Conservation (phyloP, 2,888 invertebrate species). For the Odontocolon sp. region DNA sequence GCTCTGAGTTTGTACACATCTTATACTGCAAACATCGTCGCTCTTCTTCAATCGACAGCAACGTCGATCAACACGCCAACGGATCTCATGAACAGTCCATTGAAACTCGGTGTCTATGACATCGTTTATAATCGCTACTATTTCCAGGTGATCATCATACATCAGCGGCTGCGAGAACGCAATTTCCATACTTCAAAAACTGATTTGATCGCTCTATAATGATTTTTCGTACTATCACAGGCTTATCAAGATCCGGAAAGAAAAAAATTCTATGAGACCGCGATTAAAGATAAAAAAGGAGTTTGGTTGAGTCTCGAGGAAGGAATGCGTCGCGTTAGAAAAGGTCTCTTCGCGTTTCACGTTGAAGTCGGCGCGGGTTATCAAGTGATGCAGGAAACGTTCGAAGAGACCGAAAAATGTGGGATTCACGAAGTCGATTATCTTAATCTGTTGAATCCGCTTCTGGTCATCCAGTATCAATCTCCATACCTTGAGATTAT, state of each 20-base stretch:
- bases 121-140: conserved; percentile 87
- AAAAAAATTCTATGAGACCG: conserved; percentile 85
- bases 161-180: no score
- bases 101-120: conserved; percentile 87
- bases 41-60: conserved; percentile 88
- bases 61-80: conserved; percentile 85
- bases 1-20: conserved; percentile 88
- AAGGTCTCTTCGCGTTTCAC: conserved; percentile 86
- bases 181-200: no score
- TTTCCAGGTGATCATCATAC: conserved; percentile 86
- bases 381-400: conserved; percentile 86
- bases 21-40: conserved; percentile 89
- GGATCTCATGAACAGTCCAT: conserved; percentile 85
- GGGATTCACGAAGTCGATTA: conserved; percentile 85
- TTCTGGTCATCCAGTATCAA: conserved; percentile 72
- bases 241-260: conserved; percentile 85
- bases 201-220: no score
- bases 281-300: conserved; percentile 84
- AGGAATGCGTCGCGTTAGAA: conserved; percentile 84
- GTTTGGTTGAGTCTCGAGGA: conserved; percentile 85
- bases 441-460: conserved; percentile 74
- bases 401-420: conserved; percentile 87
- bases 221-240: conserved; percentile 80
- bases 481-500: conserved; percentile 80
- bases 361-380: conserved; percentile 86